A percentile compares a stretch with the other conserved stretches of the same genome.
These are phyloP conservation scores for Drosophila rufa DNA, from an alignment of 1,140 invertebrate genomes.

Conservation along the genomic window DNA sequence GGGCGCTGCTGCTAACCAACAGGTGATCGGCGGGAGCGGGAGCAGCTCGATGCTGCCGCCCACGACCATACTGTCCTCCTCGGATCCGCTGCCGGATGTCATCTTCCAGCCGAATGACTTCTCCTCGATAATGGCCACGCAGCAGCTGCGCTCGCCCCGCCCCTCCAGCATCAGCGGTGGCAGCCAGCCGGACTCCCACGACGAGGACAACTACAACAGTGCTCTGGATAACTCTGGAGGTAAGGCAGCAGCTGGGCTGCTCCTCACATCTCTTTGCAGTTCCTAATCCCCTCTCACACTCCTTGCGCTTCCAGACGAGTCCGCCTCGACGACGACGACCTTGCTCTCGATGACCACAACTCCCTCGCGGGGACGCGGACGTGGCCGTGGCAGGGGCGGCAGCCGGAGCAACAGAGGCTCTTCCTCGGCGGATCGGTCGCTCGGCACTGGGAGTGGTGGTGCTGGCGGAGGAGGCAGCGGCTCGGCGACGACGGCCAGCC, in stretches of 20 bases:
- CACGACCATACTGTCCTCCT: conserved; percentile 75
- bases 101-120: conserved; percentile 82
- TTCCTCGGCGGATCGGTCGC: conserved; percentile 28
- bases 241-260: no score
- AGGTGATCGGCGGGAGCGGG: conserved; percentile 37
- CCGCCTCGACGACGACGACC: conserved; percentile 19
- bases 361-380: conserved; percentile 68
- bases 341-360: conserved; percentile 29
- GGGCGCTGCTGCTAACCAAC: conserved; percentile 40
- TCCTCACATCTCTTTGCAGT: not conserved
- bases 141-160: conserved; percentile 66
- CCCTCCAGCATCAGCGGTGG: conserved; percentile 57
- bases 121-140: conserved; percentile 76
- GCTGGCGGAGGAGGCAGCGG: conserved; percentile 1
- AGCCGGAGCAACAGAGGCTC: conserved; percentile 34
- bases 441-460: not conserved
- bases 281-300: no score
- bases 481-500: conserved; percentile 11
- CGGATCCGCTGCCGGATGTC: conserved; percentile 78
- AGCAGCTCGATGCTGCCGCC: conserved; percentile 73
- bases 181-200: conserved; percentile 57
- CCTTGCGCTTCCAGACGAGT: conserved; percentile 59
- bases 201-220: conserved; percentile 68
- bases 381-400: conserved; percentile 69
- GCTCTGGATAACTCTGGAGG: conserved; percentile 72